Base-by-base conservation (phyloP, 64 coral and sea anemone genomes). In the Stichodactyla mertensii region DNA sequence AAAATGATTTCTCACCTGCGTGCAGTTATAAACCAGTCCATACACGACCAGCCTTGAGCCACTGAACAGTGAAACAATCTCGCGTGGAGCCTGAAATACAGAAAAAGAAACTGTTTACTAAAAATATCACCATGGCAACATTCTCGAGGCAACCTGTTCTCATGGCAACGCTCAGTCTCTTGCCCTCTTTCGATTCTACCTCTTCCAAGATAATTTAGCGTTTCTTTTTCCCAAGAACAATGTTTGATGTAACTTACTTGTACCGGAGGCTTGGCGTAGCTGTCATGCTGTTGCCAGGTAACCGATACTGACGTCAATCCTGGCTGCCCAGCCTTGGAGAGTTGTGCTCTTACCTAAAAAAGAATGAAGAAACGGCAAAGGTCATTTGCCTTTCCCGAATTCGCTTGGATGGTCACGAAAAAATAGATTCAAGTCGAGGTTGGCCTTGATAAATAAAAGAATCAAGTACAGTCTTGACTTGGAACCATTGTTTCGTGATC, bases 241-340 rank as follows among this genome's bases (percentile, higher is more conserved):
- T 2, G 7, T 74, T 4, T 8, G 27, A 4, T 51, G 6, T 53
- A 53, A 53, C 52, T 4, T 77, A 78, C 91, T 86, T 96, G 94
- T 19, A 95, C 74, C 4, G 93, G 97, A 57, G 80, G 77, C 20
- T 84, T 88, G 11, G 90, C 78, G 18, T 92, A 70, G 74, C 82
- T 91, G 79, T 93, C 93, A 86, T 95, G 88, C 14, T 99, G 97
- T 94, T 95, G 93, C 97, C 97, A 99, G 57, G 97, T 59, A 93
- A 99, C 93, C 10, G 77, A 89, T 22, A 99, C 93, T 89, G 97
- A 95, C 82, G 93, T 99, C 10, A 99, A 83, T 36, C 90, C 93
- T n/a, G 97, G 97, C 59, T 99, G 97, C 4, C 85, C 86, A 58
- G 88, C 88, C 80, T 95, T 99, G n/a, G 64, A 86, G 36, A 99